Percentiles rank a stretch among this genome's conserved stretches.
phyloP scores from a whole-genome alignment of 2,797 vertebrate genomes.

The Macroramphosus scolopax region DNA sequence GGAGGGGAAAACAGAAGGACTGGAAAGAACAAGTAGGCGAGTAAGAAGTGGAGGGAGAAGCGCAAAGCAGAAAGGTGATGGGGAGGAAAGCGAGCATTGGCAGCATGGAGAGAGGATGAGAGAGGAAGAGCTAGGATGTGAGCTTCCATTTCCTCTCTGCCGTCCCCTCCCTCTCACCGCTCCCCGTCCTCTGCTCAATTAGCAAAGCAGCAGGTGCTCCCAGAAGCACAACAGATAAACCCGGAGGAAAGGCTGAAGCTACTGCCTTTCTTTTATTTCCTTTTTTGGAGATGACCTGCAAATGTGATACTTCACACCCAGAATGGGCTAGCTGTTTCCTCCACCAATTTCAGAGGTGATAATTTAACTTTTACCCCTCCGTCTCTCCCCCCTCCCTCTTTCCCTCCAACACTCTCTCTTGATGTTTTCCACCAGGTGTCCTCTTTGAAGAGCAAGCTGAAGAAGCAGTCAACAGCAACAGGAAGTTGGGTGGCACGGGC shows the following conservation, averaged over 20 bases:
- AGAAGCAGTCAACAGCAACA: constrained; percentile 97
- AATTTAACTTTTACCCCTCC: constrained; percentile 85
- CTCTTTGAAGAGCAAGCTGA: constrained; percentile 94
- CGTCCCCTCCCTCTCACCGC: constrained; percentile 67
- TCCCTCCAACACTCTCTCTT: constrained; percentile 18
- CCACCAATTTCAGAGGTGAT: constrained; percentile 95
- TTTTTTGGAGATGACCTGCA: constrained; percentile 86
- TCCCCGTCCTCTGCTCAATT: constrained; percentile 87
- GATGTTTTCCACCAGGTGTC: constrained; percentile 82
- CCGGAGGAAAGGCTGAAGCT: constrained; percentile 79
- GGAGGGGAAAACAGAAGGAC: constrained; percentile 40
- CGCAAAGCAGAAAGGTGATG: constrained; percentile 45
- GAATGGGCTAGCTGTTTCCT: constrained; percentile 84
- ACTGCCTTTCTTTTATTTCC: constrained; percentile 65
- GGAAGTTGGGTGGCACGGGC: constrained; percentile 91
- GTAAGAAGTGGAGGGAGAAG: constrained; percentile 49
- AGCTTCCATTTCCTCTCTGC: constrained; percentile 69
- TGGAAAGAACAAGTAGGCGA: constrained; percentile 36
- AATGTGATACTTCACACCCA: constrained; percentile 90
- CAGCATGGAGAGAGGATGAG: constrained; percentile 25
- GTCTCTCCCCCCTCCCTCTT: constrained; percentile 39
- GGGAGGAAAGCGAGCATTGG: constrained; percentile 26
- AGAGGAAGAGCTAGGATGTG: constrained; percentile 65
- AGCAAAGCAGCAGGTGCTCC: constrained; percentile 94
- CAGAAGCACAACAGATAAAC: constrained; percentile 84